Conservation (phyloP, 2,797 vertebrate species). For the Schizopygopsis malacanthus region DNA sequence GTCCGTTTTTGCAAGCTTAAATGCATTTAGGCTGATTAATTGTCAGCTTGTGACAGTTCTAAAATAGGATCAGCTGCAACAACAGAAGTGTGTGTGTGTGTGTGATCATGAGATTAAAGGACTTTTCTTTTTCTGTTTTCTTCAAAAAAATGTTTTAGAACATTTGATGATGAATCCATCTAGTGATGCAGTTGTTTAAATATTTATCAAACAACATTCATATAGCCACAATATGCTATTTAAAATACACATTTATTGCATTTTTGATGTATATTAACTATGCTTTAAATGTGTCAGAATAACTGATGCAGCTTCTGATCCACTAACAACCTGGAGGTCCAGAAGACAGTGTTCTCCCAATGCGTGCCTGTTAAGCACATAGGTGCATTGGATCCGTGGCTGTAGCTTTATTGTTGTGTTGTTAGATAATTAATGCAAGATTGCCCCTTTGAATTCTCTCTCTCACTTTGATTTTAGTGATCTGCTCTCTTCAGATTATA, state of each 20-base stretch:
- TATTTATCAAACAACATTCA: background rate
- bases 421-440: background rate
- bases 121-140: slow-evolving; percentile 12
- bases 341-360: slow-evolving; percentile 19
- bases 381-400: background rate
- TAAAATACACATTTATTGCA: background rate
- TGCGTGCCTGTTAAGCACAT: slow-evolving; percentile 14
- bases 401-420: background rate
- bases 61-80: background rate
- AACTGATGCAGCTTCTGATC: background rate
- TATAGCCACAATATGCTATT: background rate
- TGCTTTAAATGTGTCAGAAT: background rate
- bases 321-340: background rate
- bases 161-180: background rate
- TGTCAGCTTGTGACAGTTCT: background rate
- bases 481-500: slow-evolving; percentile 86
- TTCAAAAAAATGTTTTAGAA: background rate
- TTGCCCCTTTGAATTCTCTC: background rate
- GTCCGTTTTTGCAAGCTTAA: background rate
- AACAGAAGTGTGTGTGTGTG: background rate
- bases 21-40: slow-evolving; percentile 4
- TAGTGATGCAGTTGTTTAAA: background rate
- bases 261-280: background rate
- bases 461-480: slow-evolving; percentile 76
- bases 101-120: background rate